Evolutionary conservation across 2,797 vertebrate genomes (phyloP), one percentile per base, ranked within the genome.

Genomic region (Melanotaenia trifasciata): DNA sequence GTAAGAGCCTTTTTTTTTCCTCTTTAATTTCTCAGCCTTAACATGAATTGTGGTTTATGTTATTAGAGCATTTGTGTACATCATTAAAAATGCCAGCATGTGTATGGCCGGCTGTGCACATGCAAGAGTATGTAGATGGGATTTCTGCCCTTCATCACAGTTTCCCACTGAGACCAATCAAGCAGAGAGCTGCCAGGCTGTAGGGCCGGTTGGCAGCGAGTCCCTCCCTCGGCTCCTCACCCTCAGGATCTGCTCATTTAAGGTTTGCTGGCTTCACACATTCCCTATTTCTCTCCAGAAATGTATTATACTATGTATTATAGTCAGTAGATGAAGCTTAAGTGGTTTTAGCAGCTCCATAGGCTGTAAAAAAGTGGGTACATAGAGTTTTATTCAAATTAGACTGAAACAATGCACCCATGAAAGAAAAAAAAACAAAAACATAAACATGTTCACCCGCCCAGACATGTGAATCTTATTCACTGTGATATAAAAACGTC

Each of bases 161-260:
- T 70, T 81, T 77, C 87, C 90, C 82, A 70, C 86, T 88, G 90
- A 92, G 91, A 90, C 89, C 87, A 90, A 90, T 91, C 90, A 90
- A 61, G 77, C 80, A n/a, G 58, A 74, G 84, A 75, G 84, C 85
- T 90, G 82, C 86, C 72, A 85, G 78, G 89, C 89, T 89, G 87
- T 73, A 74, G 81, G 83, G 88, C 81, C 72, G 79, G 53, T 78
- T 90, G 88, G 85, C 83, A 72, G 73, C 0, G 74, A 72, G 71
- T 83, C 78, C 73, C 80, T 84, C 45, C 47, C 80, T 85, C 79
- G 82, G 77, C 77, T 78, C 57, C 74, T 84, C 73, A 53, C 78
- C 83, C 86, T 60, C 38, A 78, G 82, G 87, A 85, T 89, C 86
- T 86, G 83, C 79, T 89, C 84, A 84, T 90, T 90, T 84, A 87